These are phyloP conservation scores for Orycteropus afer DNA, from an alignment of 2,113 vertebrate species.

Conservation along the genomic window DNA sequence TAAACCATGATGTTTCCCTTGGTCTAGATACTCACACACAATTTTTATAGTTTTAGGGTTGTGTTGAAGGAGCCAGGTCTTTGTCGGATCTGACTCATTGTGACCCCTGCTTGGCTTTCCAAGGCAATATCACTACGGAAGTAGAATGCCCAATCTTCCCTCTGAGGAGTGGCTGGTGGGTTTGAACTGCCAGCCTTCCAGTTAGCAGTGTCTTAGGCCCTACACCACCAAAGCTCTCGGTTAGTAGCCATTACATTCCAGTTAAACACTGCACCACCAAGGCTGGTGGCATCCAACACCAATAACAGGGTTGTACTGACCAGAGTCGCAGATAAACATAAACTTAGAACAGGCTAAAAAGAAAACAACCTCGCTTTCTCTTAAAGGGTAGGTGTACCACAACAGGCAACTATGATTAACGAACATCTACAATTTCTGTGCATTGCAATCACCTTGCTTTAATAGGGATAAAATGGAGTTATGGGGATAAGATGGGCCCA, in stretches of 20 bases:
- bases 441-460: not conserved
- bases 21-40: not conserved
- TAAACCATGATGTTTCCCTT: not conserved
- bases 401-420: not conserved
- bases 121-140: too few relatives aligned
- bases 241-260: too few relatives aligned
- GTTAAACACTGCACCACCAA: too few relatives aligned
- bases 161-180: too few relatives aligned
- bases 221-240: too few relatives aligned
- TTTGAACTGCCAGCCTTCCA: not conserved
- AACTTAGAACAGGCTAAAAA: not conserved
- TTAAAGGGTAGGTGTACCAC: not conserved
- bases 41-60: not conserved
- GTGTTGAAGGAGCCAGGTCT: not conserved
- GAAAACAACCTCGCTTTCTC: not conserved
- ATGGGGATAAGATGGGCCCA: not conserved
- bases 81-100: too few relatives aligned
- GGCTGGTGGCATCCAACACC: not conserved
- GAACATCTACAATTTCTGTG: not conserved
- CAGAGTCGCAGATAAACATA: not conserved
- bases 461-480: not conserved
- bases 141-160: too few relatives aligned
- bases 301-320: not conserved
- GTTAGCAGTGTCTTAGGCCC: too few relatives aligned
- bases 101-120: too few relatives aligned